A percentile compares a stretch with the other conserved stretches of the same genome.
phyloP scores from a whole-genome alignment of 64 coral and sea anemone species.

The Montipora capricornis region DNA sequence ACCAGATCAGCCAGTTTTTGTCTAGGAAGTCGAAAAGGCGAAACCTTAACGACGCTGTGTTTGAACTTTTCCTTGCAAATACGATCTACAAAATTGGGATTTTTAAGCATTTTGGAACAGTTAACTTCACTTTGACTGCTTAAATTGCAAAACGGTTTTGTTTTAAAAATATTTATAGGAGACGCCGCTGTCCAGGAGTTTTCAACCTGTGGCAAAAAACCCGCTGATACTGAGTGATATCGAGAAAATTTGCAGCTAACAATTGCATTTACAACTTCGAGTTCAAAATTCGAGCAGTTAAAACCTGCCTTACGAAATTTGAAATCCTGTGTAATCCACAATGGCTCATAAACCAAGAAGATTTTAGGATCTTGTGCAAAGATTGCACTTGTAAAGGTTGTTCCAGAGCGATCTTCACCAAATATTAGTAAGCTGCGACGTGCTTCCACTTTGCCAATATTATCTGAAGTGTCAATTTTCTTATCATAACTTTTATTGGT shows the following conservation, averaged over 20 bases:
- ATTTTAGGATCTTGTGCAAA: conserved; percentile 63
- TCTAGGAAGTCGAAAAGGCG: conserved; percentile 9
- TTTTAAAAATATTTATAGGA: conserved; percentile 24
- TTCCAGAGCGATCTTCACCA: conserved; percentile 63
- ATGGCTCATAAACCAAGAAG: conserved; percentile 62
- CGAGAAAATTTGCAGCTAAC: conserved; percentile 51
- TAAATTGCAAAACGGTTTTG: conserved; percentile 27
- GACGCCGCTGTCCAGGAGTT: neutral
- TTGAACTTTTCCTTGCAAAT: conserved; percentile 47
- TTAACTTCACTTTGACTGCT: neutral
- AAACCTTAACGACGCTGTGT: conserved; percentile 58
- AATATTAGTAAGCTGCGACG: conserved; percentile 37
- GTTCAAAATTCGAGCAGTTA: neutral
- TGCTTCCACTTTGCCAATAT: neutral
- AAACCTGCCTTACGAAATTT: neutral
- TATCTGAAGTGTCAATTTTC: neutral
- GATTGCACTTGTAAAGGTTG: conserved; percentile 59
- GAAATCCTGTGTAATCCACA: conserved; percentile 35
- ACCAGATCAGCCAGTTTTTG: conserved; percentile 37
- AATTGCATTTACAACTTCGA: conserved; percentile 32
- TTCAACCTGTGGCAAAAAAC: conserved; percentile 22
- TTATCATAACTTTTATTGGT: neutral
- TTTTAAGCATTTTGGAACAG: neutral
- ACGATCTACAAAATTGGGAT: conserved; percentile 6
- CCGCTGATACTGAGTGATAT: neutral